Evolutionary conservation across 1,140 invertebrate genomes (phyloP).

Genomic region (Dendrolimus kikuchii): DNA sequence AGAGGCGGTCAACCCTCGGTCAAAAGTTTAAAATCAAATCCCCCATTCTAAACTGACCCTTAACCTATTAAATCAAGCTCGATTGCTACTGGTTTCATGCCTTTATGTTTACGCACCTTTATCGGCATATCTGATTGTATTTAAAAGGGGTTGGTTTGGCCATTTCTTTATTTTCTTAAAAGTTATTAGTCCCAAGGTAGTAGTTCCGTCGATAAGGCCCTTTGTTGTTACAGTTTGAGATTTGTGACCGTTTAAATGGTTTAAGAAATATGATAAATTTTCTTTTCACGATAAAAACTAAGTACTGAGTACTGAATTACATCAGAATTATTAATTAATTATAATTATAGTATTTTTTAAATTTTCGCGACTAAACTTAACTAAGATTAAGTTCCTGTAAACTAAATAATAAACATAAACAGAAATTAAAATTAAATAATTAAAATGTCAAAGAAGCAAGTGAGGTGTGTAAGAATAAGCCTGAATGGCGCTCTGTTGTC

Average conservation of each 20-base stretch:
- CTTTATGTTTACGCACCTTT: constrained; percentile 41
- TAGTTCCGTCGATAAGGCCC: constrained; percentile 32
- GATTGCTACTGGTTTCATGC: constrained; percentile 33
- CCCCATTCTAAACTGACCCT: constrained; percentile 35
- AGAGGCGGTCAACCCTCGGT: constrained; percentile 39
- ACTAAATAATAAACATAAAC: no score
- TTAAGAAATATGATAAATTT: background rate
- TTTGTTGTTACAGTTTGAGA: constrained; percentile 12
- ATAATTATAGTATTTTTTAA: no score
- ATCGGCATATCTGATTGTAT: constrained; percentile 51
- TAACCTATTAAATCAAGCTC: constrained; percentile 50
- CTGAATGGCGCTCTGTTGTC: no score
- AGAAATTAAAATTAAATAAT: no score
- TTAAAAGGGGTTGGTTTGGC: constrained; percentile 36
- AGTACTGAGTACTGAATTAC: no score
- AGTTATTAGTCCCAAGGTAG: constrained; percentile 57
- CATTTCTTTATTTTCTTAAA: constrained; percentile 57
- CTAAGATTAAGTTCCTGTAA: no score
- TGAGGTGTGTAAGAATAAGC: no score
- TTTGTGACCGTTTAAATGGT: constrained; percentile 1
- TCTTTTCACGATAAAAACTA: no score
- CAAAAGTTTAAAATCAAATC: constrained; percentile 6
- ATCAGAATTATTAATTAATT: no score
- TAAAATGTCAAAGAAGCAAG: no score
- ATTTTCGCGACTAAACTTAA: no score